phyloP scores from a whole-genome alignment of 2,888 invertebrate genomes.

The Syritta pipiens region DNA sequence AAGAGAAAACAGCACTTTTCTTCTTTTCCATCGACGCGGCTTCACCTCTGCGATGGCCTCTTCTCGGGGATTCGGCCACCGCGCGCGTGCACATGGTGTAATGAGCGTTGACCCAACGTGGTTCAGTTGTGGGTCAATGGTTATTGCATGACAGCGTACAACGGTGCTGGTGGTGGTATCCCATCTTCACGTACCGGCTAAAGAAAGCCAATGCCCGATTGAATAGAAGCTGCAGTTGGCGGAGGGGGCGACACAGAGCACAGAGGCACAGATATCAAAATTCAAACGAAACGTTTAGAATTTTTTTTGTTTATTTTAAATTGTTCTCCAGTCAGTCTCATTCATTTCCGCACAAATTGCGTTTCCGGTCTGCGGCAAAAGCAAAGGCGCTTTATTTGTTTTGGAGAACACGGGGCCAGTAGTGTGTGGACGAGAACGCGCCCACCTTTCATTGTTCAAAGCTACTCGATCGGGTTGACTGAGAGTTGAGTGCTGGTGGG shows the following conservation, averaged over 20 bases:
- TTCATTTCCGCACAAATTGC: conserved; percentile 40
- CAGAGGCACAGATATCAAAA: too few species aligned
- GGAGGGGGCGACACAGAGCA: too few species aligned
- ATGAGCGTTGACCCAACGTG: conserved; percentile 29
- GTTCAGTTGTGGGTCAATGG: conserved; percentile 36
- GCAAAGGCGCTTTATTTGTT: not conserved
- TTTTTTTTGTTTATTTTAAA: too few species aligned
- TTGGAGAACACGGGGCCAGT: not conserved
- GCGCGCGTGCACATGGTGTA: conserved; percentile 13
- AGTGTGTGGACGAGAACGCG: not conserved
- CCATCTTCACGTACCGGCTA: not conserved
- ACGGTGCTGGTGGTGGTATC: not conserved
- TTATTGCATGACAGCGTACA: conserved; percentile 14
- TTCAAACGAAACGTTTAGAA: too few species aligned
- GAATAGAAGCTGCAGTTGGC: too few species aligned
- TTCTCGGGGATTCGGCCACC: conserved; percentile 14
- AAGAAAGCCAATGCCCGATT: conserved; percentile 39
- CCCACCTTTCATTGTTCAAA: conserved; percentile 25
- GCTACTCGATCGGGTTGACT: conserved; percentile 16
- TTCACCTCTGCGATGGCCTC: conserved; percentile 25
- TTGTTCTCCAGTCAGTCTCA: not conserved
- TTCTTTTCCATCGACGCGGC: conserved; percentile 1
- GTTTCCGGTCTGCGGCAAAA: conserved; percentile 22
- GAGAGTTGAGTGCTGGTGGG: not conserved
- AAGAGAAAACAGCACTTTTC: conserved; percentile 30